phyloP scores from a whole-genome alignment of 2,888 invertebrate genomes.

The Ypsolopha sequella region DNA sequence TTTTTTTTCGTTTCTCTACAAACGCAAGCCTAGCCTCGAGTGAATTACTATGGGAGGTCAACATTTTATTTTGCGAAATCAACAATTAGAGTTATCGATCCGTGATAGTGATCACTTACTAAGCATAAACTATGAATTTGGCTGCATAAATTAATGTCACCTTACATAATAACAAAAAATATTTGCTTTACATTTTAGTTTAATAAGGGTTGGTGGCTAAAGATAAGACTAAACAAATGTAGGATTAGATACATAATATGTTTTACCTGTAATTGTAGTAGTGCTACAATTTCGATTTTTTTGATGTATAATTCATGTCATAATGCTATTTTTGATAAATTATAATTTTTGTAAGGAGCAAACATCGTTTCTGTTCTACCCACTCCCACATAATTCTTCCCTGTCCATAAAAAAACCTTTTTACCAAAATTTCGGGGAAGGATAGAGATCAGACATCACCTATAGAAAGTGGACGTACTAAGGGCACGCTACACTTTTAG shows the following conservation, averaged over 20 bases:
- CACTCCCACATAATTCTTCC: slow-evolving; percentile 48
- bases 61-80: too few relatives aligned
- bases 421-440: slow-evolving; percentile 42
- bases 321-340: slow-evolving; percentile 14
- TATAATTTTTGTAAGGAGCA: slow-evolving; percentile 33
- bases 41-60: too few relatives aligned
- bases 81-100: too few relatives aligned
- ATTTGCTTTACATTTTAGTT: too few relatives aligned
- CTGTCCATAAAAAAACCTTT: slow-evolving; percentile 16
- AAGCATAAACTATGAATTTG: too few relatives aligned
- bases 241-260: not conserved
- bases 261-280: not conserved
- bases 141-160: too few relatives aligned
- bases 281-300: not conserved
- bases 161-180: too few relatives aligned
- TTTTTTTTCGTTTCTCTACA: too few relatives aligned
- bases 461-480: slow-evolving; percentile 55
- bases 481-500: slow-evolving; percentile 56
- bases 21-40: too few relatives aligned
- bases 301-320: not conserved
- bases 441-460: slow-evolving; percentile 63
- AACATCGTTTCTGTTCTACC: slow-evolving; percentile 24
- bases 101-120: too few relatives aligned
- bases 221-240: not conserved
- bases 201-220: not conserved